Conservation (phyloP, 2,113 vertebrate species). For the Hystrix cristata region DNA sequence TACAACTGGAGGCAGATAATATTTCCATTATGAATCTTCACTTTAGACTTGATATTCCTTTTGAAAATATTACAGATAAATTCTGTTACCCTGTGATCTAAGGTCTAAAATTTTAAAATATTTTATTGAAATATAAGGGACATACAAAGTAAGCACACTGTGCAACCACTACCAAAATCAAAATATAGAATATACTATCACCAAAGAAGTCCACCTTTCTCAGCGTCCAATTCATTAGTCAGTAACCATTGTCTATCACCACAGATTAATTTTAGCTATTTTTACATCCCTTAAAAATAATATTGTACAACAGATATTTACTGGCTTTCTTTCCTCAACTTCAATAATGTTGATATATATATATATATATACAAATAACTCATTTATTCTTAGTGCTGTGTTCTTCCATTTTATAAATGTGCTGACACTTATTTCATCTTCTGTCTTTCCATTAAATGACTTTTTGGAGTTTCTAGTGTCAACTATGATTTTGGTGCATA, state of each 20-base stretch:
- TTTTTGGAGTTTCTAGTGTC: not conserved
- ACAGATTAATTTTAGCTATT: not conserved
- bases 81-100: conserved; percentile 56
- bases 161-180: conserved; percentile 17
- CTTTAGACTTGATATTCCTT: conserved; percentile 73
- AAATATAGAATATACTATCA: not conserved
- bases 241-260: not conserved
- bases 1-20: conserved; percentile 54
- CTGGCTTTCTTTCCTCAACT: not conserved
- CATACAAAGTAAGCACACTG: not conserved
- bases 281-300: conserved; percentile 11
- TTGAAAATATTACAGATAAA: conserved; percentile 42
- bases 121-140: conserved; percentile 2
- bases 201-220: not conserved
- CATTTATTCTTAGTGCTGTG: not conserved
- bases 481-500: not conserved
- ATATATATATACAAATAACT: not conserved
- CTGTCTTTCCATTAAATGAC: not conserved
- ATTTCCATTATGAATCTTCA: conserved; percentile 75
- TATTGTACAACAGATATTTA: not conserved
- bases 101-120: conserved; percentile 46
- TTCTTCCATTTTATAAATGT: not conserved
- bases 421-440: not conserved
- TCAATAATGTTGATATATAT: not conserved
- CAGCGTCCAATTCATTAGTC: not conserved